Conservation (phyloP, 2,797 vertebrate genomes). For the Lemur catta region DNA sequence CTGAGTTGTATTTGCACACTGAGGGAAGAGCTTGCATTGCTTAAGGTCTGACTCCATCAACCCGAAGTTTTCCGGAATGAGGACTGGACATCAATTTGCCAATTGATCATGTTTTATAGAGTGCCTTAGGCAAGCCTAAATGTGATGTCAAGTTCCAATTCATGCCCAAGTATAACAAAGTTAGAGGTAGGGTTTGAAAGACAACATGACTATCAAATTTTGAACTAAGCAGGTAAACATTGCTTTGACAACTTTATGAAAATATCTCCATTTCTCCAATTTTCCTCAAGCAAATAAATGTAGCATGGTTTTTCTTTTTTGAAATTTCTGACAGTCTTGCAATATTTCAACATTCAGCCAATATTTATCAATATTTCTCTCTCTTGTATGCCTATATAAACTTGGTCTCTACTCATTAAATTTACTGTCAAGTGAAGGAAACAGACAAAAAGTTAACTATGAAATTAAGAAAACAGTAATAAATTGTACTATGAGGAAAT, state of each 20-base stretch:
- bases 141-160: background rate
- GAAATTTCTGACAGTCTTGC: background rate
- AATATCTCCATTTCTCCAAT: background rate
- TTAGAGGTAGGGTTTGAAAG: background rate
- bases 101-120: background rate
- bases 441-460: background rate
- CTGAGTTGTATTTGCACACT: background rate
- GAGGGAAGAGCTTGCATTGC: background rate
- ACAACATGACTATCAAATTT: background rate
- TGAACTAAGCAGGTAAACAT: background rate
- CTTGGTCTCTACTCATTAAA: background rate
- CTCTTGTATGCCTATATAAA: background rate
- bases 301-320: background rate
- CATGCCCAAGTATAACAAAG: background rate
- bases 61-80: background rate
- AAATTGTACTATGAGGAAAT: background rate
- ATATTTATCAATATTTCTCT: background rate
- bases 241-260: background rate
- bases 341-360: background rate
- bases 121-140: background rate
- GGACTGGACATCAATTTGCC: background rate
- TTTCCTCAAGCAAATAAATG: background rate
- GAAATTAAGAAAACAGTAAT: background rate
- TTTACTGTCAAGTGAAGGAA: background rate
- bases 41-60: background rate